Base-by-base conservation (phyloP, 2,888 invertebrate genomes). In the Nymphalis c-album region DNA sequence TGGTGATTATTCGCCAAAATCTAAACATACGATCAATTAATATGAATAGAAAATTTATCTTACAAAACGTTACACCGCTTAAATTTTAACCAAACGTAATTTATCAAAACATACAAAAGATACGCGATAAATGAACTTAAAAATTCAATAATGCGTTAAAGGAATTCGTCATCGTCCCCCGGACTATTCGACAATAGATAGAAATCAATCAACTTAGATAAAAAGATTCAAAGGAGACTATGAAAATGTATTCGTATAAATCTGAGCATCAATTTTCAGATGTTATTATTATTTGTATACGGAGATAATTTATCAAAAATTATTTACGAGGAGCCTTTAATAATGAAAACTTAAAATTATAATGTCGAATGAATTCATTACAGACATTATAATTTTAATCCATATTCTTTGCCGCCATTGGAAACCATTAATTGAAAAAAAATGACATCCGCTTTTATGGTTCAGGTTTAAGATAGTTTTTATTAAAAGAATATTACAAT, bases 31-130 rank as follows among this genome's bases (percentile, higher is more conserved):
- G 18, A 50, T n/a, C 51, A 0, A 53, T 53, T 53, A 26, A 53
- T 31, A 1, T 26, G 31, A 17, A 31, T 53, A 53, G 17, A 26
- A 53, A 53, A 55, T 17, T 31, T 26, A 7, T 31, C 1, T 51
- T 51, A 51, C 31, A 35, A 35, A 48, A 63, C 31, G 17, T 20
- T 35, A 58, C 22, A n/a, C 35, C 1, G 10, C 50, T 64, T 40
- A 64, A 45, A 22, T 45, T n/a, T 64, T 48, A 64, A 64, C 58
- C 57, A n/a, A 64, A 58, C 26, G 7, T 50, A 17, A 55, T 55
- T 55, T 55, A 31, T 64, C 35, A 17, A 7, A 10, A 26, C 40
- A 26, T n/a, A 60, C 59, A 64, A 64, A 53, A 53, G 53, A 31
- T 13, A 13, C 7, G 7, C 22, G 6, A 57, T 10, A 55, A 48